These are phyloP conservation scores for Bombus soroeensis DNA, from an alignment of 1,140 invertebrate species.

Conservation along the genomic window DNA sequence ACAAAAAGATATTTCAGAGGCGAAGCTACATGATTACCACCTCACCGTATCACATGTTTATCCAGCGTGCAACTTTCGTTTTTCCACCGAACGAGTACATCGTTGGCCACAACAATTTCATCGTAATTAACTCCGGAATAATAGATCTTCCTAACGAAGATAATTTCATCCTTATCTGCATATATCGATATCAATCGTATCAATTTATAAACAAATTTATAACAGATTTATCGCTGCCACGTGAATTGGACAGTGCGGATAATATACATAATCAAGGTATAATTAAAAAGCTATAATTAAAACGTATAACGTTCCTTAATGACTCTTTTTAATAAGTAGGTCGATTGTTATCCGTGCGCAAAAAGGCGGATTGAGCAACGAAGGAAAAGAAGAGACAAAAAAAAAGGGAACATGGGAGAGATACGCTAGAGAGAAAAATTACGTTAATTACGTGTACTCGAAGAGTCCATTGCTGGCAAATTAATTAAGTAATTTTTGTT, in stretches of 20 bases:
- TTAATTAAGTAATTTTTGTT: neutral
- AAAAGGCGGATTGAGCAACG: constrained; percentile 12
- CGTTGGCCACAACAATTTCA: too few relatives aligned
- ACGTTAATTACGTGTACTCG: neutral
- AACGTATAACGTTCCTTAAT: neutral
- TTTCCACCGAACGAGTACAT: constrained; percentile 2
- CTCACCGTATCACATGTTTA: constrained; percentile 12
- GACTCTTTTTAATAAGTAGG: constrained; percentile 2
- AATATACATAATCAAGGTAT: neutral
- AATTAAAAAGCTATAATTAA: neutral
- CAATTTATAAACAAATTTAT: neutral
- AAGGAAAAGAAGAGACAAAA: neutral
- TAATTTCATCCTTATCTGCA: constrained; percentile 1
- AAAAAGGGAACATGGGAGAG: neutral
- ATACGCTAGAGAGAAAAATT: neutral
- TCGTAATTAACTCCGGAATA: neutral
- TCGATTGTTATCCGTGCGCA: constrained; percentile 26
- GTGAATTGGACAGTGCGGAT: neutral
- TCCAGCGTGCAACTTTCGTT: constrained; percentile 19
- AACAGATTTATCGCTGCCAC: neutral
- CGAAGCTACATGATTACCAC: constrained; percentile 2
- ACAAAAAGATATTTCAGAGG: neutral
- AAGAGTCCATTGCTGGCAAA: neutral
- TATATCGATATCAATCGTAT: neutral
- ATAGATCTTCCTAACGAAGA: neutral